phyloP scores from a whole-genome alignment of 2,888 invertebrate genomes.

The Glaucopsyche alexis region DNA sequence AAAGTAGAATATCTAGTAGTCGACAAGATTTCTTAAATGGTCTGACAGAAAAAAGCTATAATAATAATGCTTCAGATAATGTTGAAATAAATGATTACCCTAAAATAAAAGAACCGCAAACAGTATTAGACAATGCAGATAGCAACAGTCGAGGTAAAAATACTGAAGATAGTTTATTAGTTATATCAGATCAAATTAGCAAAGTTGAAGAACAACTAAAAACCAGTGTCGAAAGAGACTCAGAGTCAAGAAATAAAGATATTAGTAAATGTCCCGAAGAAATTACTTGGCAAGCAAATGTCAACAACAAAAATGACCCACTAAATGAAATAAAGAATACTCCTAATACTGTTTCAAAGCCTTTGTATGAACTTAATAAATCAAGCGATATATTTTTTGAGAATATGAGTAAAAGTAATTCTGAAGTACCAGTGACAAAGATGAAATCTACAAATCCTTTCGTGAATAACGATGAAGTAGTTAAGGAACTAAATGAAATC shows the following conservation, averaged over 20 bases:
- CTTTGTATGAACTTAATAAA: not conserved
- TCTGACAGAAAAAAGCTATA: conserved; percentile 59
- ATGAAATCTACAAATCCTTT: conserved; percentile 67
- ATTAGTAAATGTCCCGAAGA: not conserved
- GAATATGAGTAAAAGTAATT: conserved; percentile 38
- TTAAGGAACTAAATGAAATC: conserved; percentile 70
- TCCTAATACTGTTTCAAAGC: not conserved
- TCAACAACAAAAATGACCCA: conserved; percentile 51
- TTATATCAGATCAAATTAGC: conserved; percentile 71
- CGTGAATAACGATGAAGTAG: conserved; percentile 59
- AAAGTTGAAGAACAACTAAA: conserved; percentile 75
- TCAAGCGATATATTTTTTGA: not conserved
- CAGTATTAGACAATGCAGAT: conserved; percentile 37
- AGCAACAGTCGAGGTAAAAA: conserved; percentile 60
- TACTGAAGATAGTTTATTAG: conserved; percentile 74
- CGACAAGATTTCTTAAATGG: conserved; percentile 72
- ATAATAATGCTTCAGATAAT: conserved; percentile 51
- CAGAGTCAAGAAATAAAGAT: conserved; percentile 13
- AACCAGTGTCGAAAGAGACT: conserved; percentile 69
- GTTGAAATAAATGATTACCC: conserved; percentile 51
- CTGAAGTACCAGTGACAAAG: conserved; percentile 44
- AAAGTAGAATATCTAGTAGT: conserved; percentile 74
- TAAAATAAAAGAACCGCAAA: conserved; percentile 47
- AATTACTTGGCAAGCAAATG: conserved; percentile 40
- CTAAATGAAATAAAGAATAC: conserved; percentile 29